These are phyloP conservation scores for Hydraecia micacea DNA, from an alignment of 2,888 invertebrate genomes.

Conservation along the genomic window DNA sequence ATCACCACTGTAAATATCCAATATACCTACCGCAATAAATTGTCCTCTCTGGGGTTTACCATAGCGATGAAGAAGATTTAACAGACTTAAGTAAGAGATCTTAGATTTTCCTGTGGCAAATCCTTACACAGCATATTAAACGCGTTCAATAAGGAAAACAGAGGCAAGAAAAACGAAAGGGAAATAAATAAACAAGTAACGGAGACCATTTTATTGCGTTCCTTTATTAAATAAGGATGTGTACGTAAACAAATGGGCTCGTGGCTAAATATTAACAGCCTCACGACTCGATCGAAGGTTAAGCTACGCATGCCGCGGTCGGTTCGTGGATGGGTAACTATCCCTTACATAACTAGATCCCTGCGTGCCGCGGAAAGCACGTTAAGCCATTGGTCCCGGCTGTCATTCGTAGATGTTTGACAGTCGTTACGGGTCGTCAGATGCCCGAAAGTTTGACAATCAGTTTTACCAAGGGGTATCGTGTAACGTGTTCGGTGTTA, in stretches of 20 bases:
- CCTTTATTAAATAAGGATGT: constrained; percentile 28
- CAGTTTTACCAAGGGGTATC: neutral
- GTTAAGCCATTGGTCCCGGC: neutral
- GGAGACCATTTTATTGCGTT: constrained; percentile 16
- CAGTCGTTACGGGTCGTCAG: neutral
- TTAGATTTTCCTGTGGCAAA: constrained; percentile 14
- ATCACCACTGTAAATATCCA: neutral
- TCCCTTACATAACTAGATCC: too few relatives aligned
- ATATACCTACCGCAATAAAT: neutral
- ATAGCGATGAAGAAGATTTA: constrained; percentile 4
- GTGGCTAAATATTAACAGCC: neutral
- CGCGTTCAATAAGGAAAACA: constrained; percentile 21
- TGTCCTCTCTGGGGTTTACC: neutral
- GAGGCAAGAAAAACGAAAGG: constrained; percentile 3
- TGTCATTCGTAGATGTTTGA: neutral
- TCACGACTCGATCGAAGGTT: neutral
- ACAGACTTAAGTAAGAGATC: constrained; percentile 15
- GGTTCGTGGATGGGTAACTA: neutral
- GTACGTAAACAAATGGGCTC: constrained; percentile 15
- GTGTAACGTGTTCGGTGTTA: too few relatives aligned
- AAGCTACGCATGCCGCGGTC: neutral
- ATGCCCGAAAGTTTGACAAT: too few relatives aligned
- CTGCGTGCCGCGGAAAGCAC: neutral
- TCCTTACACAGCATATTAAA: constrained; percentile 21
- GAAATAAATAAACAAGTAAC: constrained; percentile 29